Percentiles rank a stretch among this genome's conserved stretches.
Conservation (phyloP, 2,797 vertebrate species). For the Nannoperca obscura region DNA sequence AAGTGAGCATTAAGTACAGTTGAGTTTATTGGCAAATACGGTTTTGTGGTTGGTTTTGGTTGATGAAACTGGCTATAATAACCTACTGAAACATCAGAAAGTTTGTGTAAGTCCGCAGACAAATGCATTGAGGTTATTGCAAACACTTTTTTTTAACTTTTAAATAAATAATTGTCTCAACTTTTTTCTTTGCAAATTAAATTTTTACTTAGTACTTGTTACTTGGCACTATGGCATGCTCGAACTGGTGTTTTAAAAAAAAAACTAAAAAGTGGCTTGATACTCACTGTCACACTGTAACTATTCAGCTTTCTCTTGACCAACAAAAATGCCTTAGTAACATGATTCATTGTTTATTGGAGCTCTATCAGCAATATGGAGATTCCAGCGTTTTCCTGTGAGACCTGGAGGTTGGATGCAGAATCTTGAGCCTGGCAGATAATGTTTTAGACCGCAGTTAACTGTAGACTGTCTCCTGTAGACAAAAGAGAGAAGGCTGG, state of each 20-base stretch:
- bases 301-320: conserved; percentile 39
- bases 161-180: not conserved
- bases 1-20: conserved; percentile 48
- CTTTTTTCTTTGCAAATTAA: conserved; percentile 26
- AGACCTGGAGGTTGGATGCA: conserved; percentile 88
- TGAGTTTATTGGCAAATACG: conserved; percentile 22
- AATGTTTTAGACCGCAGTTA: conserved; percentile 82
- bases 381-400: conserved; percentile 87
- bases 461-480: conserved; percentile 69
- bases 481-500: conserved; percentile 55
- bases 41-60: conserved; percentile 18
- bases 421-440: conserved; percentile 88
- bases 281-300: conserved; percentile 13
- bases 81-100: conserved; percentile 9
- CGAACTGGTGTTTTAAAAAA: no score
- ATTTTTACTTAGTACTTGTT: conserved; percentile 21
- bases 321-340: conserved; percentile 73
- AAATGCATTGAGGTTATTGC: not conserved
- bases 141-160: not conserved
- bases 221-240: conserved; percentile 36
- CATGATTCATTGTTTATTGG: conserved; percentile 86
- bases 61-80: not conserved
- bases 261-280: conserved; percentile 19
- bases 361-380: conserved; percentile 84
- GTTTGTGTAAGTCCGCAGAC: not conserved